phyloP scores from a whole-genome alignment of 2,888 invertebrate species.

The Plemyria rubiginata region DNA sequence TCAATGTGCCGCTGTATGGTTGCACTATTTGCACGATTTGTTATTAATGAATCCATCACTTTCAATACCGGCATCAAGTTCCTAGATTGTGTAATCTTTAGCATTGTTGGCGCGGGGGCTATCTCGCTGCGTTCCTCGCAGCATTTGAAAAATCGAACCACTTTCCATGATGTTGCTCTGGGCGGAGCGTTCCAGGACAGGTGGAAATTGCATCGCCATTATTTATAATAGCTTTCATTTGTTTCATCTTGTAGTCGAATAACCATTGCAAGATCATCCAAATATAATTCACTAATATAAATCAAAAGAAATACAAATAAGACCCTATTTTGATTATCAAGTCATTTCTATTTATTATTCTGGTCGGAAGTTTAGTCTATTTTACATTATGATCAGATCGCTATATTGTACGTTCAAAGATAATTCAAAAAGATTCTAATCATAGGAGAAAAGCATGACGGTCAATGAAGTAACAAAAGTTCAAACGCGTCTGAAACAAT shows the following conservation, averaged over 20 bases:
- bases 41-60: constrained; percentile 26
- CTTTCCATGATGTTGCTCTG: constrained; percentile 66
- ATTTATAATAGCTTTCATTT: constrained; percentile 54
- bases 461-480: constrained; percentile 39
- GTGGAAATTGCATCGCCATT: constrained; percentile 65
- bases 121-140: constrained; percentile 40
- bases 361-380: constrained; percentile 10
- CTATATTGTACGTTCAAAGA: constrained; percentile 6
- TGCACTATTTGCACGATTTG: constrained; percentile 8
- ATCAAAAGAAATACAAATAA: constrained; percentile 24
- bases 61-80: constrained; percentile 21
- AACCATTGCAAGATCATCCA: constrained; percentile 55
- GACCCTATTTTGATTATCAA: constrained; percentile 19
- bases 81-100: constrained; percentile 30
- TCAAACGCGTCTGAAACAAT: constrained; percentile 53
- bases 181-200: constrained; percentile 65
- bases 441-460: constrained; percentile 3
- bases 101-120: constrained; percentile 32
- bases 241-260: constrained; percentile 53
- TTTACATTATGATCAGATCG: constrained; percentile 9
- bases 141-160: constrained; percentile 71
- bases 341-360: constrained; percentile 34
- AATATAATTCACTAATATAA: constrained; percentile 32
- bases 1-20: background rate
- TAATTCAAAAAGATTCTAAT: background rate